These are phyloP conservation scores for Hyles lineata DNA, from an alignment of 2,888 invertebrate species.

Conservation along the genomic window DNA sequence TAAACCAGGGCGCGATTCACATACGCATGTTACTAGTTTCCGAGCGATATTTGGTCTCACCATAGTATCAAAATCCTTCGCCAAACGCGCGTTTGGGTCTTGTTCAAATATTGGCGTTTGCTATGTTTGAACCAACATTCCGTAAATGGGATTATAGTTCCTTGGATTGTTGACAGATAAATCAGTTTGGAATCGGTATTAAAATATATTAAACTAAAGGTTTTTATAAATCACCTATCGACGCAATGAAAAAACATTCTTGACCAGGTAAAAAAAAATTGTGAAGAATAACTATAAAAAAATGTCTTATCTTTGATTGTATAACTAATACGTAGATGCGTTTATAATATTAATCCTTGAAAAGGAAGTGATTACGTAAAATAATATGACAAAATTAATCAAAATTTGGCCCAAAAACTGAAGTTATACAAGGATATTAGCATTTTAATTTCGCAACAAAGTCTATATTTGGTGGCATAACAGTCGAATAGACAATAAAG, in stretches of 20 bases:
- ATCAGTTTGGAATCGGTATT: too few relatives aligned
- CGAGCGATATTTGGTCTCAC: constrained; percentile 26
- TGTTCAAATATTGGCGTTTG: constrained; percentile 6
- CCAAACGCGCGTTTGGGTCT: background rate
- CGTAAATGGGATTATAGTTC: background rate
- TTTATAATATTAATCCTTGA: background rate
- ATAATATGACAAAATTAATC: background rate
- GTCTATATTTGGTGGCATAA: background rate
- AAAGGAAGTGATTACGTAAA: background rate
- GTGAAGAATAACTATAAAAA: too few relatives aligned
- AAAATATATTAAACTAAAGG: too few relatives aligned
- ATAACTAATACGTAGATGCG: too few relatives aligned
- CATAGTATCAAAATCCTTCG: background rate
- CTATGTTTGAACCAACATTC: background rate
- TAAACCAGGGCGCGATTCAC: constrained; percentile 64
- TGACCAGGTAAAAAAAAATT: too few relatives aligned
- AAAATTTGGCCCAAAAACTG: background rate
- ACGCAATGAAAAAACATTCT: too few relatives aligned
- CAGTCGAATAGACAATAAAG: background rate
- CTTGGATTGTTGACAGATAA: background rate
- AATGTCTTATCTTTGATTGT: too few relatives aligned
- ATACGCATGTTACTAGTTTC: constrained; percentile 45
- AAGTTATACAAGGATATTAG: background rate
- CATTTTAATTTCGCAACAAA: background rate
- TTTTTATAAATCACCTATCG: too few relatives aligned